Conservation (phyloP, 2,113 vertebrate species). For the Chionodraco myersi region DNA sequence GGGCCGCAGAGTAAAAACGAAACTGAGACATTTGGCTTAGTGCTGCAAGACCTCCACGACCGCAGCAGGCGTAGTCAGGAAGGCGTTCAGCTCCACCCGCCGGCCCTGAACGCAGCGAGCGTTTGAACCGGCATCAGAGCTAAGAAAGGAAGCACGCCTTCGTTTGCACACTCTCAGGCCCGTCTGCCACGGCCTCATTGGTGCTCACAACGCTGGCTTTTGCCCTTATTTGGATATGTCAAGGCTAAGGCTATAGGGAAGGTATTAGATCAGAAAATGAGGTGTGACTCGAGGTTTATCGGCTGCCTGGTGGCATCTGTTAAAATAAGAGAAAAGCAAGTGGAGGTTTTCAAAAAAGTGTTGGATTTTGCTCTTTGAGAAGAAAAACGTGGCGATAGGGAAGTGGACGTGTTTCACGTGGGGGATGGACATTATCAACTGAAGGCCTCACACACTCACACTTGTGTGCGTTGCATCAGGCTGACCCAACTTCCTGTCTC, state of each 20-base stretch:
- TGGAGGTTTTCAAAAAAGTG: neutral
- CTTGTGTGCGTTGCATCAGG: conserved; percentile 57
- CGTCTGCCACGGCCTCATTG: conserved; percentile 46
- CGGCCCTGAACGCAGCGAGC: conserved; percentile 6
- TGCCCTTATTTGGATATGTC: conserved; percentile 84
- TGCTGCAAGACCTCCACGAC: conserved; percentile 49
- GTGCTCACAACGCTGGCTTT: conserved; percentile 52
- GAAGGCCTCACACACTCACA: conserved; percentile 27
- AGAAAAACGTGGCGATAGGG: conserved; percentile 18
- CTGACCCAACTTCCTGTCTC: conserved; percentile 71
- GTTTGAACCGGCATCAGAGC: conserved; percentile 4
- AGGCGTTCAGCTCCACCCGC: conserved; percentile 53
- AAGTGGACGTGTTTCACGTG: conserved; percentile 27
- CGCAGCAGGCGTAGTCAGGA: conserved; percentile 68
- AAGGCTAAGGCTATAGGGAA: conserved; percentile 20
- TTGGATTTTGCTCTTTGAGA: neutral
- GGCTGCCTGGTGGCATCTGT: neutral
- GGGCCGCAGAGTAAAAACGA: conserved; percentile 62
- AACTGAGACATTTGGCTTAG: conserved; percentile 57
- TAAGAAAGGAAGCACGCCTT: conserved; percentile 42
- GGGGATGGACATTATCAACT: conserved; percentile 44
- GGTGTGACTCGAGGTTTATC: neutral
- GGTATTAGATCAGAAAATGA: conserved; percentile 7
- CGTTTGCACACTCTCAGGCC: conserved; percentile 37
- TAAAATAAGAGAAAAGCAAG: neutral